Evolutionary conservation across 2,797 vertebrate species (phyloP).

Genomic region (Scarus forsteni): DNA sequence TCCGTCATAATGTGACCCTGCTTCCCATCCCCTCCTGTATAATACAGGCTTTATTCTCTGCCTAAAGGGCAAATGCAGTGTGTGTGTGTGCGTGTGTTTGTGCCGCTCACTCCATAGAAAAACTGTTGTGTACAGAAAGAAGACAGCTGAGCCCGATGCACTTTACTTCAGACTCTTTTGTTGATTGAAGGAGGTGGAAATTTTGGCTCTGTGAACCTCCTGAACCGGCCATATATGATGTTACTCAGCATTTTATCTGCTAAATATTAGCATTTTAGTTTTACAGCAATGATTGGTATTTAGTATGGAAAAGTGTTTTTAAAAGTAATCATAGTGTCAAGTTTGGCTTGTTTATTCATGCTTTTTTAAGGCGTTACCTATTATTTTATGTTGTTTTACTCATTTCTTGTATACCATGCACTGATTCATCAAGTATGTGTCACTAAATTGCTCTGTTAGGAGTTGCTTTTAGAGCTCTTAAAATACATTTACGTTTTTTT

Average conservation of each 20-base stretch:
- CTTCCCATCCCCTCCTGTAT: constrained; percentile 35
- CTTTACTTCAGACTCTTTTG: constrained; percentile 19
- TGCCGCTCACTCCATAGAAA: constrained; percentile 34
- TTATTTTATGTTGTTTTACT: too few species aligned
- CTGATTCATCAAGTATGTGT: too few species aligned
- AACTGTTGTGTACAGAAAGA: constrained; percentile 1
- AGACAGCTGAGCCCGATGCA: constrained; percentile 47
- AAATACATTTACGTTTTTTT: too few species aligned
- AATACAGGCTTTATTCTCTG: constrained; percentile 50
- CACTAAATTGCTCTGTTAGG: too few species aligned
- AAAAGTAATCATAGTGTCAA: too few species aligned
- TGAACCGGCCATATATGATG: not conserved
- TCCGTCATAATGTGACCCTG: constrained; percentile 36
- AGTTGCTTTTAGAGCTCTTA: too few species aligned
- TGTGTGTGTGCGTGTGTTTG: constrained; percentile 39
- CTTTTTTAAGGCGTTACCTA: too few species aligned
- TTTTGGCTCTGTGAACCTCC: not conserved
- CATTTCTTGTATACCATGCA: too few species aligned
- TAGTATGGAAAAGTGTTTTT: not conserved
- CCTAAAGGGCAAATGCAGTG: constrained; percentile 49
- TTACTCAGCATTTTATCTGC: not conserved
- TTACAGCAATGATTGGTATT: not conserved
- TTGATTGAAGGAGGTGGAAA: constrained; percentile 8
- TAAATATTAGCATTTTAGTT: not conserved
- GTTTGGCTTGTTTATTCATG: too few species aligned